Conservation (phyloP, 1,140 invertebrate species). For the Zaprionus nigranus region DNA sequence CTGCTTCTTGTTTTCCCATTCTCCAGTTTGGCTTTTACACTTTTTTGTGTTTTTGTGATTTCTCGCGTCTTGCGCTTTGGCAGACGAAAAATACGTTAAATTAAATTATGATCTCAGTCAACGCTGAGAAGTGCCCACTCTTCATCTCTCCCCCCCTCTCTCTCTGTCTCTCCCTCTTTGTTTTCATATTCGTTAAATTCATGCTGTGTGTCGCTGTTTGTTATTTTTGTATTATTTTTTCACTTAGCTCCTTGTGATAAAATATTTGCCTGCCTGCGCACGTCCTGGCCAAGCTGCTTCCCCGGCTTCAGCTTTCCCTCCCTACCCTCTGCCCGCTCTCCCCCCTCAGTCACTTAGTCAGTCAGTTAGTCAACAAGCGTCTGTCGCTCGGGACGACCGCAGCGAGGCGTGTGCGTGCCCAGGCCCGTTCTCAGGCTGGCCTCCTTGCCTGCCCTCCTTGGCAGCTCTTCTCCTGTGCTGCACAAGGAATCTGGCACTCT, state of each 20-base stretch:
- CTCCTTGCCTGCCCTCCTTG: neutral
- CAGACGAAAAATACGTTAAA: slow-evolving; percentile 78
- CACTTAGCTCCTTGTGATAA: slow-evolving; percentile 65
- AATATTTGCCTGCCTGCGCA: slow-evolving; percentile 74
- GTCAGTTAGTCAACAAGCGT: slow-evolving; percentile 37
- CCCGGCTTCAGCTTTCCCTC: neutral
- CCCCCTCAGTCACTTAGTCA: slow-evolving; percentile 49
- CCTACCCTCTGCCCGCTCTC: neutral
- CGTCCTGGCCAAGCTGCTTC: slow-evolving; percentile 39
- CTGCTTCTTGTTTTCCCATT: slow-evolving; percentile 1
- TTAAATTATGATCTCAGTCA: slow-evolving; percentile 80
- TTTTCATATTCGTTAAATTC: slow-evolving; percentile 77
- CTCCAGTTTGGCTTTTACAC: slow-evolving; percentile 16
- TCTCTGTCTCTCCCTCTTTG: slow-evolving; percentile 17
- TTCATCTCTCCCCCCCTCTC: neutral
- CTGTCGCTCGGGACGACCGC: slow-evolving; percentile 23
- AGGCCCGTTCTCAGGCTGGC: neutral
- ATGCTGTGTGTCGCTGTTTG: slow-evolving; percentile 53
- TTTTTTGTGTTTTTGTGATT: slow-evolving; percentile 57
- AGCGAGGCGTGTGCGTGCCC: slow-evolving; percentile 32
- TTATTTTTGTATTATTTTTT: slow-evolving; percentile 53
- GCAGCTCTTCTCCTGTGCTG: too few species aligned
- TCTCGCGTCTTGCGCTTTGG: slow-evolving; percentile 68
- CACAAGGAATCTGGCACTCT: too few species aligned
- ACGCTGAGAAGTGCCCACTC: slow-evolving; percentile 5